Conservation (phyloP, 2,888 invertebrate species). For the Catocala nupta region DNA sequence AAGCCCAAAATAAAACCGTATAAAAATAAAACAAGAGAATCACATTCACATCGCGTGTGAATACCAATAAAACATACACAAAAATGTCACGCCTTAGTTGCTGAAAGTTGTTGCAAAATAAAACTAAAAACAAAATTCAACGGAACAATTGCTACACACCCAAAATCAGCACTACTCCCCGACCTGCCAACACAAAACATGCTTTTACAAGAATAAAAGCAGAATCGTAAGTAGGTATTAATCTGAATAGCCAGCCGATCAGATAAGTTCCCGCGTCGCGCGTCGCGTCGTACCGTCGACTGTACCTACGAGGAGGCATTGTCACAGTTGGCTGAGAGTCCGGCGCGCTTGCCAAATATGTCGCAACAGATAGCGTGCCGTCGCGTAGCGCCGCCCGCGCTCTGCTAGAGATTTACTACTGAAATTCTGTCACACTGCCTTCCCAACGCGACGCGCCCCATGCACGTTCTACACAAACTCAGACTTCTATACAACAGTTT, state of each 20-base stretch:
- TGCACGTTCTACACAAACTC: conserved; percentile 41
- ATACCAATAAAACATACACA: conserved; percentile 1
- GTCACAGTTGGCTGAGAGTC: conserved; percentile 81
- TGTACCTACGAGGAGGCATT: conserved; percentile 58
- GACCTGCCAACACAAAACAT: conserved; percentile 41
- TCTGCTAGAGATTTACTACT: conserved; percentile 69
- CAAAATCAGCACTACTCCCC: conserved; percentile 26
- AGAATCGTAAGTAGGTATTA: conserved; percentile 63
- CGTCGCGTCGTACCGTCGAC: conserved; percentile 17
- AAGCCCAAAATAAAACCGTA: background rate
- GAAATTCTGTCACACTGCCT: conserved; percentile 70
- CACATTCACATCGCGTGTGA: conserved; percentile 7
- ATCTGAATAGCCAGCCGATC: conserved; percentile 65
- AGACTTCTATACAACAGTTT: conserved; percentile 43
- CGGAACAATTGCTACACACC: conserved; percentile 23
- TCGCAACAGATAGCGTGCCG: conserved; percentile 74
- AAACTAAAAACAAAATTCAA: conserved; percentile 20
- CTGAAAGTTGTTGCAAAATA: conserved; percentile 25
- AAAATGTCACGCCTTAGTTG: conserved; percentile 10
- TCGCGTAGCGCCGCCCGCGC: conserved; percentile 39
- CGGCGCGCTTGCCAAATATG: conserved; percentile 82
- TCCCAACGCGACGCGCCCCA: conserved; percentile 48
- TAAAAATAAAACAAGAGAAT: background rate
- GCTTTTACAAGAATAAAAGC: conserved; percentile 40
- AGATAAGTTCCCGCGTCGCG: conserved; percentile 58